Conservation (phyloP, 1,140 invertebrate species). For the Himalopsyche phryganea region DNA sequence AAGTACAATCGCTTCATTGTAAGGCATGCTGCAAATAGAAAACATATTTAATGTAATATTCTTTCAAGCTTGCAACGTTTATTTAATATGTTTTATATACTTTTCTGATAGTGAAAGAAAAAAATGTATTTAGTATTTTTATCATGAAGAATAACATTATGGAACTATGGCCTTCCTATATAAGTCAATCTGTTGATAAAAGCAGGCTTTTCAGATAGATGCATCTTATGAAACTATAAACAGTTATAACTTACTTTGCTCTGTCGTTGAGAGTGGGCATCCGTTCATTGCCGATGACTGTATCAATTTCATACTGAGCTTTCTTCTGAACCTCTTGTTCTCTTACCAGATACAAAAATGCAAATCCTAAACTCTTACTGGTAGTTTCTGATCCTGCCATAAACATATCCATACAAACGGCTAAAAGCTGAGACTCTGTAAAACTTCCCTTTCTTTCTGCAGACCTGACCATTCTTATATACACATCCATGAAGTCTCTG, state of each 20-base stretch:
- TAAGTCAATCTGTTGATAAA: too few relatives aligned
- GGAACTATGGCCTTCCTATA: too few relatives aligned
- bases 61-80: too few relatives aligned
- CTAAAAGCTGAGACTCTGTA: conserved; percentile 67
- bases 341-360: conserved; percentile 72
- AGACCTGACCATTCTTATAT: conserved; percentile 64
- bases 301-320: conserved; percentile 77
- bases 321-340: conserved; percentile 76
- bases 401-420: conserved; percentile 76
- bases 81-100: too few relatives aligned
- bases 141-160: too few relatives aligned
- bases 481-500: conserved; percentile 83
- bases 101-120: too few relatives aligned
- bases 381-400: conserved; percentile 83
- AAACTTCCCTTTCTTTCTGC: conserved; percentile 50
- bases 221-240: too few relatives aligned
- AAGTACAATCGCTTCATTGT: conserved; percentile 71
- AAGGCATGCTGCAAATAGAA: conserved; percentile 65
- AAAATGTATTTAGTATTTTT: too few relatives aligned
- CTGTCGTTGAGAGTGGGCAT: conserved; percentile 68
- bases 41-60: too few relatives aligned
- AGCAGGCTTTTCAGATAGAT: too few relatives aligned
- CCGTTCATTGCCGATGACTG: conserved; percentile 64
- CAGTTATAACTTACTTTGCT: conserved; percentile 60
- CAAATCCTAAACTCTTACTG: conserved; percentile 71